Conservation (phyloP, 2,888 invertebrate genomes). For the Macrophya annulata region DNA sequence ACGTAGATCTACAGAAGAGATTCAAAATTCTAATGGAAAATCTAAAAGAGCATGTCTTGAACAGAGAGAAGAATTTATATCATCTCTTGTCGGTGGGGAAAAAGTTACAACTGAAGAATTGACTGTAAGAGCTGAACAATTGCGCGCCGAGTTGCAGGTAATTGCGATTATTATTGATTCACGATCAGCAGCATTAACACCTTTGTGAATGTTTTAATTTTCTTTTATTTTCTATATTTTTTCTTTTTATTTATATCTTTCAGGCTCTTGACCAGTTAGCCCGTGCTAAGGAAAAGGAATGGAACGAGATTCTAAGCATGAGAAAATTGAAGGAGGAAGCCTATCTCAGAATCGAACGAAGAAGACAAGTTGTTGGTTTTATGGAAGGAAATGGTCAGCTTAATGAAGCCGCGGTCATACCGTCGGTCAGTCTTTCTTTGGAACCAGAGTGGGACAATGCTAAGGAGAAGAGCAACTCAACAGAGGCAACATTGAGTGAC, state of each 20-base stretch:
- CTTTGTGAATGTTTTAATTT: not conserved
- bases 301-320: slow-evolving; percentile 91
- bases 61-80: slow-evolving; percentile 74
- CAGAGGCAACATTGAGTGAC: slow-evolving; percentile 47
- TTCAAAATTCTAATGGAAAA: slow-evolving; percentile 46
- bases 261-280: slow-evolving; percentile 88
- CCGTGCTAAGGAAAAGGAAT: slow-evolving; percentile 91
- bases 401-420: slow-evolving; percentile 65
- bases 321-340: slow-evolving; percentile 94
- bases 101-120: slow-evolving; percentile 74
- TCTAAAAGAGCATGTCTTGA: slow-evolving; percentile 73
- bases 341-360: slow-evolving; percentile 86
- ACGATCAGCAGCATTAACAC: not conserved
- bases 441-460: slow-evolving; percentile 64
- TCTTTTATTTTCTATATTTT: not conserved
- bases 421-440: slow-evolving; percentile 71
- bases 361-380: slow-evolving; percentile 83
- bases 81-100: slow-evolving; percentile 73
- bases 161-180: not conserved
- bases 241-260: too few relatives aligned
- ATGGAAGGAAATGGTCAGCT: slow-evolving; percentile 72
- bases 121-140: slow-evolving; percentile 72
- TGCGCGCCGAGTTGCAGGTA: slow-evolving; percentile 76
- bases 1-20: slow-evolving; percentile 63
- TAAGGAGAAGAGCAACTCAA: slow-evolving; percentile 60